These are phyloP conservation scores for Phorcus lineatus DNA, from an alignment of 2,888 invertebrate species.

Conservation along the genomic window DNA sequence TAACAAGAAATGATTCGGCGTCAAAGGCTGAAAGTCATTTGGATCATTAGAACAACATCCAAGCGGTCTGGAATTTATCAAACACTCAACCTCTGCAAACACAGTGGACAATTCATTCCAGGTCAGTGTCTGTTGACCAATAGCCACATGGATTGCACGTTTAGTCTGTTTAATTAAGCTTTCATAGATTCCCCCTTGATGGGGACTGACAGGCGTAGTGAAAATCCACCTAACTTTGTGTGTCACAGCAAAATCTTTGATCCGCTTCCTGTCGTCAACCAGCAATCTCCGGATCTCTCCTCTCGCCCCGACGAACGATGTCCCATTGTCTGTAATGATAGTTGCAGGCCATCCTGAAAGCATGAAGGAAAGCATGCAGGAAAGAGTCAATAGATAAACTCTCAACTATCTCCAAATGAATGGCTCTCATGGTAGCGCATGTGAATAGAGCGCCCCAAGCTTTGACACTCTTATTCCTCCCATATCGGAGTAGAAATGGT, in stretches of 20 bases:
- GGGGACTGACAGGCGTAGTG: slow-evolving; percentile 19
- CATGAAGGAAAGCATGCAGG: slow-evolving; percentile 22
- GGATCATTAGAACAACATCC: background rate
- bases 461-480: slow-evolving; percentile 3
- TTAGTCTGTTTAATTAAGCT: background rate
- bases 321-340: slow-evolving; percentile 28
- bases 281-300: slow-evolving; percentile 23
- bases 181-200: slow-evolving; percentile 29
- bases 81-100: background rate
- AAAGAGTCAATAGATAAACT: slow-evolving; percentile 28
- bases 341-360: slow-evolving; percentile 28
- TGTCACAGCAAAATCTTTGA: slow-evolving; percentile 12
- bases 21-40: background rate
- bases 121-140: background rate
- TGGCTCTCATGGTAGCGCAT: no score
- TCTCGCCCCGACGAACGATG: background rate
- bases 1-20: background rate
- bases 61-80: background rate
- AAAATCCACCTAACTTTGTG: slow-evolving; percentile 28
- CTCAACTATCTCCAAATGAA: slow-evolving; percentile 33
- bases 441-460: slow-evolving; percentile 31
- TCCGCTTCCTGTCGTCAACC: background rate
- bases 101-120: slow-evolving; percentile 11
- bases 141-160: background rate
- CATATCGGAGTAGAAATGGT: slow-evolving; percentile 15